A percentile compares a stretch with the other conserved stretches of the same genome.
Conservation (phyloP, 2,797 vertebrate species). For the Thalassophryne amazonica region DNA sequence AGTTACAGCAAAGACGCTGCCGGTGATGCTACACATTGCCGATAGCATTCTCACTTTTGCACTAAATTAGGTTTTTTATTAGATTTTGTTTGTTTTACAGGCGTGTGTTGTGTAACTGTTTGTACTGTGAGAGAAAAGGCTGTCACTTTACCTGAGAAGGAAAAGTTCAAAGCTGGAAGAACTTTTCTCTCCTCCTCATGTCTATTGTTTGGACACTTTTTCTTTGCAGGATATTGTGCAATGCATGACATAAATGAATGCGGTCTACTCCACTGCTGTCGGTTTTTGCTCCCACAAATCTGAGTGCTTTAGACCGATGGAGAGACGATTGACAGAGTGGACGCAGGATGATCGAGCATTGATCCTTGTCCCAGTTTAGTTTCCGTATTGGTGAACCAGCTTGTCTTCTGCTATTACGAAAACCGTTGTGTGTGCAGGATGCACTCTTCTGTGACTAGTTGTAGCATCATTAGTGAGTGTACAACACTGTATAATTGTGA, state of each 20-base stretch:
- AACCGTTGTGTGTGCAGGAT: constrained; percentile 29
- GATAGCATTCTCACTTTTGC: constrained; percentile 71
- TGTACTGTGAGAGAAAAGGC: constrained; percentile 72
- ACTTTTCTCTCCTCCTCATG: constrained; percentile 33
- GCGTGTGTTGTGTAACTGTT: constrained; percentile 38
- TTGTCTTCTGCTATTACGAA: constrained; percentile 44
- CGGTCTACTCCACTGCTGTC: constrained; percentile 64
- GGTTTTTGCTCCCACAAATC: constrained; percentile 20
- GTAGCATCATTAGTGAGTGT: constrained; percentile 58
- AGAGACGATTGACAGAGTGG: constrained; percentile 52
- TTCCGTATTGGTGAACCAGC: constrained; percentile 47
- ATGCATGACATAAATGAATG: constrained; percentile 87
- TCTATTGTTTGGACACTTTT: constrained; percentile 63
- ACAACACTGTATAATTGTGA: constrained; percentile 42
- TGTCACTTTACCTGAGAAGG: constrained; percentile 35
- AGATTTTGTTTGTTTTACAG: constrained; percentile 58
- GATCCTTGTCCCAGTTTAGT: constrained; percentile 40
- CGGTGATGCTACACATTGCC: constrained; percentile 50
- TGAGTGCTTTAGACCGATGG: constrained; percentile 55
- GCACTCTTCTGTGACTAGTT: constrained; percentile 48
- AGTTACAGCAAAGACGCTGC: constrained; percentile 72
- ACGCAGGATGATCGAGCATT: constrained; percentile 49
- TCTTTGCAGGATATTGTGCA: constrained; percentile 86
- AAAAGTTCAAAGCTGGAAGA: constrained; percentile 82
- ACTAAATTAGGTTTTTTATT: constrained; percentile 70